A percentile compares a stretch with the other conserved stretches of the same genome.
Conservation (phyloP, 1,140 invertebrate genomes). For the Argopecten irradians region DNA sequence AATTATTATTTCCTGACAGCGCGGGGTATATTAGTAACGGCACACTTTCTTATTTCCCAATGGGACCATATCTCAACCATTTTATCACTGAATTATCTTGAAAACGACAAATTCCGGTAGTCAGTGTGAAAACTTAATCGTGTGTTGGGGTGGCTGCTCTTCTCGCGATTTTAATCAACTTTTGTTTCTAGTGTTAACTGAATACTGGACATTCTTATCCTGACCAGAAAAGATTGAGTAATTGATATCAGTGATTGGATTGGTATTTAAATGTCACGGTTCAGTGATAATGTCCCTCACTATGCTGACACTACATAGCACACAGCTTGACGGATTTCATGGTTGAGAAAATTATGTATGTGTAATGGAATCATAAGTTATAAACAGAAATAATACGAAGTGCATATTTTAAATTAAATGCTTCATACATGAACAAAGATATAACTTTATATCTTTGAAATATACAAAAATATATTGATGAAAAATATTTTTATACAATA, state of each 20-base stretch:
- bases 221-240: not conserved
- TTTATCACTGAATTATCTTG: not conserved
- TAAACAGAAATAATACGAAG: too few relatives aligned
- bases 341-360: too few relatives aligned
- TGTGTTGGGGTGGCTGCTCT: not conserved
- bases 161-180: not conserved
- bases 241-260: not conserved
- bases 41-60: not conserved
- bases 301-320: not conserved
- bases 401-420: too few relatives aligned
- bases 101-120: not conserved
- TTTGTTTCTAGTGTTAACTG: not conserved
- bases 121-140: not conserved
- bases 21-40: not conserved
- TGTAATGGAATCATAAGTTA: too few relatives aligned
- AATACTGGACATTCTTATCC: not conserved
- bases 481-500: too few relatives aligned
- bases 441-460: too few relatives aligned
- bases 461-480: too few relatives aligned
- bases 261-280: not conserved
- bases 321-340: too few relatives aligned
- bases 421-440: too few relatives aligned
- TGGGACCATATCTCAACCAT: not conserved
- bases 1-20: not conserved
- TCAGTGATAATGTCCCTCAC: not conserved